Evolutionary conservation across 2,797 vertebrate genomes (phyloP).

Genomic region (Alectoris magna): DNA sequence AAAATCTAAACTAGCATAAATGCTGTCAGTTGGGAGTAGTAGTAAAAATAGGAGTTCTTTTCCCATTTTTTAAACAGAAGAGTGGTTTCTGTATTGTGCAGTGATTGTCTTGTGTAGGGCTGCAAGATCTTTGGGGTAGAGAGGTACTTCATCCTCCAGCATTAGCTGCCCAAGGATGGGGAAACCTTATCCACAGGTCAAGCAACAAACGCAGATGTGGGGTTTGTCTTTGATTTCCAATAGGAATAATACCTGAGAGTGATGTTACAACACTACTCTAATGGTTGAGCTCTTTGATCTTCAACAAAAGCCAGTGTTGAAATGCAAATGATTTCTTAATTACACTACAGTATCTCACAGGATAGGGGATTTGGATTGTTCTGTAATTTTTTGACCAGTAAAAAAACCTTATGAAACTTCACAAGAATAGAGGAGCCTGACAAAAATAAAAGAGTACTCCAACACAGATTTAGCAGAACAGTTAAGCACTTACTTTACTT

Average conservation of each 20-base stretch:
- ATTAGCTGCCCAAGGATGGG: not conserved
- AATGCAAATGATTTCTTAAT: constrained; percentile 61
- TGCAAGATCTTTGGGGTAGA: not conserved
- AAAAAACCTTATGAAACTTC: not conserved
- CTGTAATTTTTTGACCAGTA: constrained; percentile 10
- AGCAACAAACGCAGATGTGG: not conserved
- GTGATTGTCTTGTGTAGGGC: not conserved
- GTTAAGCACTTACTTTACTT: not conserved
- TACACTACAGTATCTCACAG: not conserved
- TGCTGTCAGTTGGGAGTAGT: not conserved
- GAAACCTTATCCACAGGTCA: not conserved
- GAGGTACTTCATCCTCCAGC: not conserved
- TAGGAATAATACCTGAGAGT: not conserved
- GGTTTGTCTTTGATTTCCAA: constrained; percentile 1
- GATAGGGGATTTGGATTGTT: constrained; percentile 21
- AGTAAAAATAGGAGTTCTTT: not conserved
- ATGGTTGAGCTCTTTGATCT: constrained; percentile 53
- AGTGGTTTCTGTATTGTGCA: not conserved
- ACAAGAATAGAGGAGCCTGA: not conserved
- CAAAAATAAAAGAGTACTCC: not conserved
- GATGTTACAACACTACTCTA: not conserved
- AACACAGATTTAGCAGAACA: not conserved
- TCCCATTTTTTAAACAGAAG: not conserved
- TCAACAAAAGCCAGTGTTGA: constrained; percentile 44
- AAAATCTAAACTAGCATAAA: not conserved